Evolutionary conservation across 1,140 invertebrate genomes (phyloP).

Genomic region (Rhopalosiphum maidis): DNA sequence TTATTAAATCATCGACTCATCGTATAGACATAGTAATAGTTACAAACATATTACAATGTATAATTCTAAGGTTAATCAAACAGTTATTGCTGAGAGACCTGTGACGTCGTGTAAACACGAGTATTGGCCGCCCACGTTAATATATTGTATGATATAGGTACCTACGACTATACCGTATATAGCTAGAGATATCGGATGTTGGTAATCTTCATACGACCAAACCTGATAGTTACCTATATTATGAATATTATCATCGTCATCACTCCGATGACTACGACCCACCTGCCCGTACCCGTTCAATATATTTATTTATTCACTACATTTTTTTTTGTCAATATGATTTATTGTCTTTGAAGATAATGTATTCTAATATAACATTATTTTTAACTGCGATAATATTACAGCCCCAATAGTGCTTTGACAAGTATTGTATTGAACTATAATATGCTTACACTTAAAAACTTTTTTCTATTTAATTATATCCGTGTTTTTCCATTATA

Average conservation of each 20-base stretch:
- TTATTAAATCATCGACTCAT: conserved; percentile 36
- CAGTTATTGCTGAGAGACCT: background rate
- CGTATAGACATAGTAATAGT: background rate
- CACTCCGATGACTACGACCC: too few relatives aligned
- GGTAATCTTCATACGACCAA: background rate
- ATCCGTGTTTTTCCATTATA: background rate
- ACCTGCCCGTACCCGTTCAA: background rate
- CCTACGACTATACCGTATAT: background rate
- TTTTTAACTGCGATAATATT: background rate
- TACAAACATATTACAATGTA: conserved; percentile 9
- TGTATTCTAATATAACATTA: background rate
- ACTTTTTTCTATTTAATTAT: background rate
- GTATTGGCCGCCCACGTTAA: background rate
- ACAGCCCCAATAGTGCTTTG: background rate
- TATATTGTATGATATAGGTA: background rate
- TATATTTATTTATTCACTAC: background rate
- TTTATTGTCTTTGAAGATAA: background rate
- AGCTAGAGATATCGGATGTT: background rate
- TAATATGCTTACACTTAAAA: background rate
- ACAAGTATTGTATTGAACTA: background rate
- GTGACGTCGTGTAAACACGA: background rate
- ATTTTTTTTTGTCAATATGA: background rate
- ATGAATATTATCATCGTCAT: background rate
- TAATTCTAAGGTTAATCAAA: conserved; percentile 26
- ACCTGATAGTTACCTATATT: background rate